phyloP scores from a whole-genome alignment of 2,113 vertebrate species.

The Casuarius casuarius region DNA sequence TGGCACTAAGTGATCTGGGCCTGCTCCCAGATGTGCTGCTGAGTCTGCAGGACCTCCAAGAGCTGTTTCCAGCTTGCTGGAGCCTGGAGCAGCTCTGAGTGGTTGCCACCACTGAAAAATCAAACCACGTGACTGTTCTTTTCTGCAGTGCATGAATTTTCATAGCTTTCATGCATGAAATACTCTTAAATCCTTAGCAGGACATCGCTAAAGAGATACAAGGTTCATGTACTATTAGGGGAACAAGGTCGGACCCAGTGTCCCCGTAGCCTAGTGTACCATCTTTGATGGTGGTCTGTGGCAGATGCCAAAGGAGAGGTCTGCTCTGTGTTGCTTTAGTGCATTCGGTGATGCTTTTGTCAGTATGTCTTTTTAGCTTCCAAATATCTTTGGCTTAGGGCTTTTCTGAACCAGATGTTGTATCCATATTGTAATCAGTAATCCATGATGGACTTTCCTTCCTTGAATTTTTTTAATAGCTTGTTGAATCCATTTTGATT shows the following conservation, averaged over 20 bases:
- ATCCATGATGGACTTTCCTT: too few species aligned
- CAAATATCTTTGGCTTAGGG: too few species aligned
- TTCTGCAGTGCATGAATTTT: neutral
- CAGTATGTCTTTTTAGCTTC: too few species aligned
- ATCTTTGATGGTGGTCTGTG: neutral
- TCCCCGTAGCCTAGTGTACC: neutral
- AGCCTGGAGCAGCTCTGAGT: neutral
- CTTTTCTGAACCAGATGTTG: too few species aligned
- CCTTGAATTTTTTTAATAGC: too few species aligned
- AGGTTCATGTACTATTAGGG: neutral
- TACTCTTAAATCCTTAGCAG: neutral
- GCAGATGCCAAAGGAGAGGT: neutral
- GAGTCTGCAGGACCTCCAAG: neutral
- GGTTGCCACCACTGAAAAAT: neutral
- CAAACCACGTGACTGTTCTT: neutral
- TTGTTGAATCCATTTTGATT: too few species aligned
- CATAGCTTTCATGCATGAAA: neutral
- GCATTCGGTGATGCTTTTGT: too few species aligned
- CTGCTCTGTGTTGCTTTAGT: neutral
- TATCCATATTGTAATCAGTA: too few species aligned
- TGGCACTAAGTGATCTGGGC: neutral
- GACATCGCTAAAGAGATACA: neutral
- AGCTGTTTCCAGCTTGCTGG: neutral
- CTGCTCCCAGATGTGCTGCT: conserved; percentile 29
- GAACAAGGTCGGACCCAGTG: neutral